Conservation (phyloP, 2,888 invertebrate genomes). For the Parochlus steinenii region DNA sequence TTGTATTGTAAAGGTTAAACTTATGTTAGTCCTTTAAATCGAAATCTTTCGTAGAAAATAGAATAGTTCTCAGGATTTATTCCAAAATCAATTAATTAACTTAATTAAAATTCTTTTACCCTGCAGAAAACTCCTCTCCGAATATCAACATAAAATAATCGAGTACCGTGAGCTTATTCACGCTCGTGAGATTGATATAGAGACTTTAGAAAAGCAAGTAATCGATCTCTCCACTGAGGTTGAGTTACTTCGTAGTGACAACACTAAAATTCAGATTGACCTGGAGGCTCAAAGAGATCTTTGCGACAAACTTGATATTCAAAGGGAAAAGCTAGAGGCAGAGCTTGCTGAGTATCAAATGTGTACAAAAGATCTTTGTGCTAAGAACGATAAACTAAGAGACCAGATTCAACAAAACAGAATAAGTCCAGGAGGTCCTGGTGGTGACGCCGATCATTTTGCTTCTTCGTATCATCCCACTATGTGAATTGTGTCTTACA, state of each 20-base stretch:
- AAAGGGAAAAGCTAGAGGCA: constrained; percentile 44
- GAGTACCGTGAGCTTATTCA: not conserved
- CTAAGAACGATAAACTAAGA: constrained; percentile 7
- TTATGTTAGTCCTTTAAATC: no score
- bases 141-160: constrained; percentile 5
- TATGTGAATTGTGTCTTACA: no score
- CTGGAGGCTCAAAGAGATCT: constrained; percentile 39
- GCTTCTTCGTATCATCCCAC: constrained; percentile 7
- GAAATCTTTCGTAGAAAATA: no score
- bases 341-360: constrained; percentile 33
- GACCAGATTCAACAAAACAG: constrained; percentile 1
- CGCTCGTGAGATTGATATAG: constrained; percentile 4
- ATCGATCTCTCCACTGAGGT: constrained; percentile 9
- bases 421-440: not conserved
- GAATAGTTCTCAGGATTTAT: no score
- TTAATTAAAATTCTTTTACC: no score
- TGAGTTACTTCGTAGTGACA: constrained; percentile 6
- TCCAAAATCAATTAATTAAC: no score
- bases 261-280: constrained; percentile 32
- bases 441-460: not conserved
- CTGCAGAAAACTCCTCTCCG: not conserved
- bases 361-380: not conserved
- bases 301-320: constrained; percentile 44
- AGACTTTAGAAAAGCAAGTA: constrained; percentile 7
- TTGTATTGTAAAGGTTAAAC: no score